A percentile compares a stretch with the other conserved stretches of the same genome.
phyloP scores from a whole-genome alignment of 2,888 invertebrate genomes.

The Lasioglossum oenotherae region DNA sequence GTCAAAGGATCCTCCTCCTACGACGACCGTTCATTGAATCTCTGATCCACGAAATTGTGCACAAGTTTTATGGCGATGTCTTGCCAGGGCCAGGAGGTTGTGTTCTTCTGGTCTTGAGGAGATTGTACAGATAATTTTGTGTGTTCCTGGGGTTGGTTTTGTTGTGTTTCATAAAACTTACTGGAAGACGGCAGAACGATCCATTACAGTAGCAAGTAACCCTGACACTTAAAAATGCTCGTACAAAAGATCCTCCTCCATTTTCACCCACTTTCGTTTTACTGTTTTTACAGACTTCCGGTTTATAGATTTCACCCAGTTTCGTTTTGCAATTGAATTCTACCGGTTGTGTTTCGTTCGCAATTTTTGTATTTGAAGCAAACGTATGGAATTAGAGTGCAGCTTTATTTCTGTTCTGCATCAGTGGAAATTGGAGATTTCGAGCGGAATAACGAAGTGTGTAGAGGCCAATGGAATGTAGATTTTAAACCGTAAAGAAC shows the following conservation, averaged over 20 bases:
- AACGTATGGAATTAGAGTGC: background rate
- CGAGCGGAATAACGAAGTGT: background rate
- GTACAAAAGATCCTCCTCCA: background rate
- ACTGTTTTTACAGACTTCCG: background rate
- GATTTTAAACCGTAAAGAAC: slow-evolving; percentile 8
- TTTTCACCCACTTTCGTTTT: background rate
- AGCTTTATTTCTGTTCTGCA: background rate
- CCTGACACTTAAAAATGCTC: background rate
- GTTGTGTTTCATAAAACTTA: background rate
- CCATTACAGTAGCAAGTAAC: background rate
- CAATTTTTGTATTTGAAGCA: background rate
- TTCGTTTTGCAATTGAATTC: background rate
- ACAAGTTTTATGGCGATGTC: slow-evolving; percentile 1
- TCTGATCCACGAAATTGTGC: slow-evolving; percentile 27
- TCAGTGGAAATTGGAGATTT: background rate
- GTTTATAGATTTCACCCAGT: background rate
- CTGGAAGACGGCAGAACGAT: background rate
- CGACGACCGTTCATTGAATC: slow-evolving; percentile 77
- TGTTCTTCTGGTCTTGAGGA: background rate
- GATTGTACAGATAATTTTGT: background rate
- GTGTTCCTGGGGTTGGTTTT: background rate
- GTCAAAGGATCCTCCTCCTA: slow-evolving; percentile 72
- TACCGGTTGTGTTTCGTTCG: background rate
- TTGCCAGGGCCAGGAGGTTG: background rate
- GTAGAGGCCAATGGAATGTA: slow-evolving; percentile 12